A percentile compares a stretch with the other conserved stretches of the same genome.
These are phyloP conservation scores for Cerceris rybyensis DNA, from an alignment of 2,888 invertebrate species.

Conservation along the genomic window DNA sequence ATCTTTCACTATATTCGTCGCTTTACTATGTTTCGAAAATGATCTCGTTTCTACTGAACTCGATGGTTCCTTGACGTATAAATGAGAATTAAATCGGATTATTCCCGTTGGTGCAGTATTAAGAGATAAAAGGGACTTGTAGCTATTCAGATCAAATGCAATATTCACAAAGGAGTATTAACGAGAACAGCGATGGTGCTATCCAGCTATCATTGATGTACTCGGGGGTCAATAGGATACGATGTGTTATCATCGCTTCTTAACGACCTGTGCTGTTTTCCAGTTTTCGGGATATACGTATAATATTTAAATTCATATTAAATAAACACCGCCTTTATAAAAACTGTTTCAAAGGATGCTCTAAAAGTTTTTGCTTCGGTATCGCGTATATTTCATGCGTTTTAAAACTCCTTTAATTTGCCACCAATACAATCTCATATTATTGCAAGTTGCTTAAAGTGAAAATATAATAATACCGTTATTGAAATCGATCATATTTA, in stretches of 20 bases:
- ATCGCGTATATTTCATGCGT: too few relatives aligned
- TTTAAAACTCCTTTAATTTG: too few relatives aligned
- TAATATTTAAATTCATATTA: not conserved
- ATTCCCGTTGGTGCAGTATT: not conserved
- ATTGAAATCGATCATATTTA: too few relatives aligned
- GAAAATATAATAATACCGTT: too few relatives aligned
- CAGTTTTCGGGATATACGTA: not conserved
- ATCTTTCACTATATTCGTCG: too few relatives aligned
- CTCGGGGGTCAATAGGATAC: not conserved
- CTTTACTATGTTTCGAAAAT: not conserved
- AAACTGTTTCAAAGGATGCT: too few relatives aligned
- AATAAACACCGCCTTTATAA: too few relatives aligned
- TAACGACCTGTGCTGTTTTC: not conserved
- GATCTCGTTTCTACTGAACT: not conserved
- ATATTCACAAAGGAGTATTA: constrained; percentile 20
- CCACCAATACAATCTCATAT: too few relatives aligned
- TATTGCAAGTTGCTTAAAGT: too few relatives aligned
- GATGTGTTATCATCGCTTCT: constrained; percentile 11
- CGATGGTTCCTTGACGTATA: not conserved
- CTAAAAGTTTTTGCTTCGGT: too few relatives aligned
- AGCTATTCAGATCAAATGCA: constrained; percentile 1
- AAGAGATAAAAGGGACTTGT: not conserved
- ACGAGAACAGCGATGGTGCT: constrained; percentile 5
- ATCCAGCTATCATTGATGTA: constrained; percentile 7
- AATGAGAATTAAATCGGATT: not conserved